A percentile compares a stretch with the other conserved stretches of the same genome.
phyloP scores from a whole-genome alignment of 2,888 invertebrate genomes.

The Deilephila elpenor region DNA sequence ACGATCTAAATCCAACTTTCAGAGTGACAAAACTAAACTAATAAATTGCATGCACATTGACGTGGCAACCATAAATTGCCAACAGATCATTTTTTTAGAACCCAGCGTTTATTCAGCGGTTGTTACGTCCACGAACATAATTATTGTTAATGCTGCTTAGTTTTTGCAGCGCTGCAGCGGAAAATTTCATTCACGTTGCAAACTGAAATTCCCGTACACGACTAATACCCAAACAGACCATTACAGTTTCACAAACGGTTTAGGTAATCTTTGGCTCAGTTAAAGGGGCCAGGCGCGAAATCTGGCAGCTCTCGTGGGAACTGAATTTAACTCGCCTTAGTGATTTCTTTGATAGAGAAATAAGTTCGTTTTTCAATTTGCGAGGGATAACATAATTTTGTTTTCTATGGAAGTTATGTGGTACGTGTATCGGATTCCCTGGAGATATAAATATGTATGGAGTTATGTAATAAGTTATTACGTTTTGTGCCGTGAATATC shows the following conservation, averaged over 20 bases:
- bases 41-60: constrained; percentile 8
- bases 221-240: neutral
- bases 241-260: constrained; percentile 5
- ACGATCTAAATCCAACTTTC: neutral
- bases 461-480: neutral
- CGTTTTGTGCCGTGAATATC: neutral
- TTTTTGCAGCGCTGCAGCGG: neutral
- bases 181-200: constrained; percentile 1
- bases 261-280: neutral
- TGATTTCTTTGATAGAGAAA: constrained; percentile 12
- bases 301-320: neutral
- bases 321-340: constrained; percentile 15
- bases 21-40: neutral
- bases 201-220: constrained; percentile 4
- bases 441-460: neutral
- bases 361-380: constrained; percentile 15
- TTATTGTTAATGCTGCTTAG: neutral
- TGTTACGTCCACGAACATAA: constrained; percentile 5
- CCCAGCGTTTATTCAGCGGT: neutral
- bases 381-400: constrained; percentile 15
- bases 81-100: neutral
- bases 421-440: neutral
- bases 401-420: neutral
- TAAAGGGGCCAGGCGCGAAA: neutral
- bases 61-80: neutral